Base-by-base conservation (phyloP, 2,113 vertebrate genomes). In the Lasiurus cinereus region DNA sequence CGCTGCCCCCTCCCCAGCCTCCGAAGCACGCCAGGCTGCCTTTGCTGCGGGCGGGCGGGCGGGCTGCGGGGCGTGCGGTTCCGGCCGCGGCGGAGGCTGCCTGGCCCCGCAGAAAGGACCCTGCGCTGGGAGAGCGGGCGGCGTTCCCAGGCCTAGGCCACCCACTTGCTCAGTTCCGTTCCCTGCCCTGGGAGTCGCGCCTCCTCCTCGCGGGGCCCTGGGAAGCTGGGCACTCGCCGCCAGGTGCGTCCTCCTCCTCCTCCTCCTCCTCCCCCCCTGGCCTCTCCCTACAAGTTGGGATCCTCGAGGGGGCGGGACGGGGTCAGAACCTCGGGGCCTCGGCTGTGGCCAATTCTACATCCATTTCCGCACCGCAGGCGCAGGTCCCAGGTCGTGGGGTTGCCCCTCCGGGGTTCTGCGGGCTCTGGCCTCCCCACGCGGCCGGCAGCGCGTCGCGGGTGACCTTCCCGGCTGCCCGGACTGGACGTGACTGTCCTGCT, bases 121-220 rank as follows among this genome's bases (percentile, higher is more conserved):
- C 7, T 9, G 48, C 31, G 14, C 27, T 21, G 33, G 80, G 56
- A 66, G 82, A 48, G 59, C 27, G 70, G 90, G 95, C 82, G 94
- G 95, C 76, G 43, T 77, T 18, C 33, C 82, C 90, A 66, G 94
- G 92, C 93, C 52, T 6, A 62, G 96, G 94, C 94, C 97, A 90
- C 83, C 94, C 92, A 70, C 96, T 80, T 9, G n/a, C 33, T 80
- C 6, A 16, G 85, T 24, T 24, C 66, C 80, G 33, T 62, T 33
- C 54, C 33, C 79, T 52, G 18, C 56, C 4, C 22, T 2, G 56
- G 54, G 46, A 70, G 39, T 31, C 39, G 54, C 36, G 84, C 69
- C 48, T 73, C 43, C 56, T 66, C 64, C 79, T 11, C 50, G 8
- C 3, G 6, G 74, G 67, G 69, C 69, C 62, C 48, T 18, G 73